Evolutionary conservation across 2,797 vertebrate genomes (phyloP).

Genomic region (Nyctibius grandis): DNA sequence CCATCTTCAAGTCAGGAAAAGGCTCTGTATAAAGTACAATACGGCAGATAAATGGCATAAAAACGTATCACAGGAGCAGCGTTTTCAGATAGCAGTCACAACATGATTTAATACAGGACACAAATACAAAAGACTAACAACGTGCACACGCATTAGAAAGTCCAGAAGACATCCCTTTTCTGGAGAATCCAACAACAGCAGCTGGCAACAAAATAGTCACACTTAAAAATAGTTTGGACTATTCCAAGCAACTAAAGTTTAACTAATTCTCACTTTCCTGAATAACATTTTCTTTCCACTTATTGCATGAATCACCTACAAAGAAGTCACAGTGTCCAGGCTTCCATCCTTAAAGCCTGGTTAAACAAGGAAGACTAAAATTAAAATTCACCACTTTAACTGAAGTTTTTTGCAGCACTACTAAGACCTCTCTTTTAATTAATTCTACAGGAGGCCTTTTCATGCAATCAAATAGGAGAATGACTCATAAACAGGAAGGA

Average conservation of each 20-base stretch:
- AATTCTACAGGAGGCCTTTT: conserved; percentile 20
- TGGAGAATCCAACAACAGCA: neutral
- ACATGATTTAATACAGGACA: neutral
- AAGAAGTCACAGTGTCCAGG: neutral
- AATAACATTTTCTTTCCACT: neutral
- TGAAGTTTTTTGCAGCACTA: neutral
- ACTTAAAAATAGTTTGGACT: neutral
- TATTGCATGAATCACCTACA: neutral
- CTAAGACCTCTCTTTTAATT: neutral
- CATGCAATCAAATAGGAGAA: neutral
- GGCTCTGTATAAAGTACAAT: neutral
- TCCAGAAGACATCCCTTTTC: neutral
- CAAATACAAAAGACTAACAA: neutral
- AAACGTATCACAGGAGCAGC: neutral
- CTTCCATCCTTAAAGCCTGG: neutral
- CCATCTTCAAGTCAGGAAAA: neutral
- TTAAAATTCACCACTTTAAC: neutral
- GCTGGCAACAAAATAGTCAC: neutral
- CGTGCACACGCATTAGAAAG: neutral
- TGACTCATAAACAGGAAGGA: conserved; percentile 38
- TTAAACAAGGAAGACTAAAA: neutral
- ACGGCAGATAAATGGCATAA: neutral
- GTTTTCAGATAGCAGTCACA: neutral
- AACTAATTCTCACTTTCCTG: neutral
- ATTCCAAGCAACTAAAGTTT: neutral